phyloP scores from a whole-genome alignment of 2,797 vertebrate species.

The Lophius americanus region DNA sequence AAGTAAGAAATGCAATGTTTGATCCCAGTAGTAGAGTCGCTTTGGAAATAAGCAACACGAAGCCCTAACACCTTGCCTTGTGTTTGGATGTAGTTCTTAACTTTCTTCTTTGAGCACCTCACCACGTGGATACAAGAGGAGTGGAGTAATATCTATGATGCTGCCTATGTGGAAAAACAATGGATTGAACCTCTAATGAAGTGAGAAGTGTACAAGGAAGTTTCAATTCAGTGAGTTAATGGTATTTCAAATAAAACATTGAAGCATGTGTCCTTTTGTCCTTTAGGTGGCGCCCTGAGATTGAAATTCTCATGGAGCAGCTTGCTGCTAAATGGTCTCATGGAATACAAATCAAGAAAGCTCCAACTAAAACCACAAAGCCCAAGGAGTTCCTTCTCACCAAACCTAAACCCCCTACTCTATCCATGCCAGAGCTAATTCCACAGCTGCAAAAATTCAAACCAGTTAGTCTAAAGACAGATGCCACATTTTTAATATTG shows the following conservation, averaged over 20 bases:
- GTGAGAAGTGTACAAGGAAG: slow-evolving; percentile 68
- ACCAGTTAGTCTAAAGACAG: slow-evolving; percentile 77
- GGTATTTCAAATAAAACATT: background rate
- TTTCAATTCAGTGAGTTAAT: background rate
- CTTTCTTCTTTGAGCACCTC: slow-evolving; percentile 90
- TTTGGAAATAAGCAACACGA: slow-evolving; percentile 4
- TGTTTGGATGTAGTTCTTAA: slow-evolving; percentile 85
- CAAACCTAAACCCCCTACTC: slow-evolving; percentile 78
- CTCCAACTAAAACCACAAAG: slow-evolving; percentile 74
- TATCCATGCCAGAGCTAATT: slow-evolving; percentile 79
- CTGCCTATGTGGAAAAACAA: slow-evolving; percentile 81
- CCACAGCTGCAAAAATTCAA: slow-evolving; percentile 77
- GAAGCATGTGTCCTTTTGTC: slow-evolving; percentile 19
- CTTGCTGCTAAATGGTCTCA: slow-evolving; percentile 69
- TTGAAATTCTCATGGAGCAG: slow-evolving; percentile 81
- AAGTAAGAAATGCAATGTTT: slow-evolving; percentile 74
- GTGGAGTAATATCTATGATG: slow-evolving; percentile 89
- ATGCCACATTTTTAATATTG: background rate
- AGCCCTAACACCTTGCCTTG: background rate
- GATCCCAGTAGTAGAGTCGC: background rate
- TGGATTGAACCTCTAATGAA: slow-evolving; percentile 88
- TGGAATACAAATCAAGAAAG: slow-evolving; percentile 58
- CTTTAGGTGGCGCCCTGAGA: slow-evolving; percentile 87
- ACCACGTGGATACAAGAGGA: slow-evolving; percentile 88
- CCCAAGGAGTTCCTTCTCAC: slow-evolving; percentile 88